These are phyloP conservation scores for Lasiurus cinereus DNA, from an alignment of 2,113 vertebrate species.

Conservation along the genomic window DNA sequence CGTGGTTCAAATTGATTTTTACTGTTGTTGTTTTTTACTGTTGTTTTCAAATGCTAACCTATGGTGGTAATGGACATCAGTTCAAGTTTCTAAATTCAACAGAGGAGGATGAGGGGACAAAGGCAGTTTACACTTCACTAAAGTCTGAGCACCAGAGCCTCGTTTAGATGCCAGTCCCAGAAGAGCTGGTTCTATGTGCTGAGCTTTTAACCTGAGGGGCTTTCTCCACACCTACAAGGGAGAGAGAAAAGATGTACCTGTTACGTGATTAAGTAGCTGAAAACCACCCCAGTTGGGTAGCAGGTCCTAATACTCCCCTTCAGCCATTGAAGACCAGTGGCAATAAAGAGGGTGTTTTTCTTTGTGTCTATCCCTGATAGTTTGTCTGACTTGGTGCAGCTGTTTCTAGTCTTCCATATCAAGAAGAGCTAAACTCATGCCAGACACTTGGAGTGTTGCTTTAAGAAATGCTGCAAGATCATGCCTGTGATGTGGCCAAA, in stretches of 20 bases:
- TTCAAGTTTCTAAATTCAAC: background rate
- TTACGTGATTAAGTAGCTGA: background rate
- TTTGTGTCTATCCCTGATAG: background rate
- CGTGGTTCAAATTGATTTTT: too few relatives aligned
- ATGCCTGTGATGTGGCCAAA: background rate
- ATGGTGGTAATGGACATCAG: background rate
- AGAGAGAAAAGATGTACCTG: background rate
- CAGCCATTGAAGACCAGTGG: background rate
- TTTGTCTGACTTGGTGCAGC: background rate
- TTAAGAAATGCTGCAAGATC: background rate
- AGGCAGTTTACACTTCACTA: background rate
- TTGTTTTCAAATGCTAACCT: slow-evolving; percentile 8
- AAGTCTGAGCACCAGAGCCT: background rate
- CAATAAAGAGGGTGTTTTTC: background rate
- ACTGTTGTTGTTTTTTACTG: background rate
- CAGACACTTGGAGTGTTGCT: background rate
- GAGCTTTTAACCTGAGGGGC: background rate
- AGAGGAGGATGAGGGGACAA: background rate
- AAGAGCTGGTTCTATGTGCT: background rate
- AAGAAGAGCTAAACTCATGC: background rate
- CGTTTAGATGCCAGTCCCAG: background rate
- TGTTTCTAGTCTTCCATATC: background rate
- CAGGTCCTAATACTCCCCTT: background rate
- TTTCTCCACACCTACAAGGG: background rate
- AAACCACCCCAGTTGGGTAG: background rate